Percentiles rank a stretch among this genome's conserved stretches.
These are phyloP conservation scores for Osmerus mordax DNA, from an alignment of 2,113 vertebrate genomes.

Conservation along the genomic window DNA sequence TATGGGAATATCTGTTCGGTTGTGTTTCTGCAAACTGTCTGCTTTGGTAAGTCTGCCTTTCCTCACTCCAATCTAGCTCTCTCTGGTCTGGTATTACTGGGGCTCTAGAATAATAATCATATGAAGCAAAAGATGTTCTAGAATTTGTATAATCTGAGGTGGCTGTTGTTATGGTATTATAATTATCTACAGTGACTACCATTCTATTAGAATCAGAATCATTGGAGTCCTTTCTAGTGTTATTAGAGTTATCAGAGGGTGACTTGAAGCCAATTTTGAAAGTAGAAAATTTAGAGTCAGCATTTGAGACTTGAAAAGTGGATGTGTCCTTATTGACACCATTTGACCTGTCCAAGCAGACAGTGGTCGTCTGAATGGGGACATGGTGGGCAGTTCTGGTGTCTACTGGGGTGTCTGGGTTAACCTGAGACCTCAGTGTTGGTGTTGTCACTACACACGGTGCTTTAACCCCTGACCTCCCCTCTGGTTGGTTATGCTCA, in stretches of 20 bases:
- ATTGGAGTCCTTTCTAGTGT: conserved; percentile 28
- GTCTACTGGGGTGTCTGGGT: conserved; percentile 77
- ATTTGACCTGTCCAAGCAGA: conserved; percentile 81
- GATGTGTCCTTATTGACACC: conserved; percentile 79
- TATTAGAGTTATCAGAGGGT: conserved; percentile 70
- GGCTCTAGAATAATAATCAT: conserved; percentile 50
- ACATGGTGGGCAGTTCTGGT: conserved; percentile 77
- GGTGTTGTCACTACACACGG: conserved; percentile 78
- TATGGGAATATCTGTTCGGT: conserved; percentile 74
- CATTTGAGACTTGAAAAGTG: conserved; percentile 77
- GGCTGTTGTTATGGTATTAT: conserved; percentile 39
- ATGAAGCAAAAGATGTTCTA: conserved; percentile 21
- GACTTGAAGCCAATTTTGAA: conserved; percentile 93
- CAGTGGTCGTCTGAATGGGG: conserved; percentile 82
- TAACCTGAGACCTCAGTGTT: conserved; percentile 79
- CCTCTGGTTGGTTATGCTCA: conserved; percentile 94
- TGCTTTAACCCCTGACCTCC: conserved; percentile 88
- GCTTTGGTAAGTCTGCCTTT: conserved; percentile 66
- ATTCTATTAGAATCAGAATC: conserved; percentile 15
- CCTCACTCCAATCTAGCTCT: conserved; percentile 62
- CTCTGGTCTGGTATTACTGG: conserved; percentile 72
- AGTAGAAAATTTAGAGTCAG: conserved; percentile 90
- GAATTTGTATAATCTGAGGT: conserved; percentile 37
- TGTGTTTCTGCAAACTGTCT: conserved; percentile 61
- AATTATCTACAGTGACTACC: conserved; percentile 29